Conservation (phyloP, 1,140 invertebrate species). For the Apis laboriosa region DNA sequence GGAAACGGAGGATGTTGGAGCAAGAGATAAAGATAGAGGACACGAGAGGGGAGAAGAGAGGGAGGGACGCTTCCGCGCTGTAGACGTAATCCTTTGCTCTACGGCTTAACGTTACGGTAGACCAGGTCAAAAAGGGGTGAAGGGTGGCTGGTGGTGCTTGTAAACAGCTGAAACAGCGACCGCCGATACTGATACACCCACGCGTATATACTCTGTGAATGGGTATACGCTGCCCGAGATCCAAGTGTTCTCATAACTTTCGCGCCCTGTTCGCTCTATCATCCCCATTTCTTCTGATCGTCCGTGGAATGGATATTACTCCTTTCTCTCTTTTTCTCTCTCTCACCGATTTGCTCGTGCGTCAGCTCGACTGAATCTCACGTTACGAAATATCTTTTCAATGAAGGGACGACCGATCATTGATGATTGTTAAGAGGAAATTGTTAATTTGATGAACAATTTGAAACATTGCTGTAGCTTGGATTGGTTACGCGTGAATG, state of each 20-base stretch:
- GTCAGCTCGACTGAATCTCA: background rate
- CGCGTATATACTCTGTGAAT: slow-evolving; percentile 59
- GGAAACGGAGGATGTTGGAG: no score
- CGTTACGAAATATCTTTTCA: background rate
- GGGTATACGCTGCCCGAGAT: slow-evolving; percentile 25
- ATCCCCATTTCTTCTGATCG: slow-evolving; percentile 22
- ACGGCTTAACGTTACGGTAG: slow-evolving; percentile 38
- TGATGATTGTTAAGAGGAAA: background rate
- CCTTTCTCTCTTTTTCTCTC: background rate
- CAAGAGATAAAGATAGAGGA: slow-evolving; percentile 4
- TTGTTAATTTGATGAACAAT: background rate
- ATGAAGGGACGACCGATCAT: background rate
- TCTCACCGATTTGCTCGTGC: background rate
- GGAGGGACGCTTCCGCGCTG: slow-evolving; percentile 36
- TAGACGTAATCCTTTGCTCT: slow-evolving; percentile 63
- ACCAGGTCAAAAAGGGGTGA: slow-evolving; percentile 47
- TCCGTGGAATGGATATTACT: slow-evolving; percentile 17
- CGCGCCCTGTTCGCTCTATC: slow-evolving; percentile 33
- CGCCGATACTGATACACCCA: slow-evolving; percentile 52
- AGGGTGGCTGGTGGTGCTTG: slow-evolving; percentile 49
- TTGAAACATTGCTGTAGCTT: no score
- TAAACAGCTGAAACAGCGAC: slow-evolving; percentile 69
- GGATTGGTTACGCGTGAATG: no score
- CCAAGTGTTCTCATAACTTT: slow-evolving; percentile 58
- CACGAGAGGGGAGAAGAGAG: background rate